Evolutionary conservation across 2,888 invertebrate species (phyloP).

Genomic region (Phrixothrix hirtus): DNA sequence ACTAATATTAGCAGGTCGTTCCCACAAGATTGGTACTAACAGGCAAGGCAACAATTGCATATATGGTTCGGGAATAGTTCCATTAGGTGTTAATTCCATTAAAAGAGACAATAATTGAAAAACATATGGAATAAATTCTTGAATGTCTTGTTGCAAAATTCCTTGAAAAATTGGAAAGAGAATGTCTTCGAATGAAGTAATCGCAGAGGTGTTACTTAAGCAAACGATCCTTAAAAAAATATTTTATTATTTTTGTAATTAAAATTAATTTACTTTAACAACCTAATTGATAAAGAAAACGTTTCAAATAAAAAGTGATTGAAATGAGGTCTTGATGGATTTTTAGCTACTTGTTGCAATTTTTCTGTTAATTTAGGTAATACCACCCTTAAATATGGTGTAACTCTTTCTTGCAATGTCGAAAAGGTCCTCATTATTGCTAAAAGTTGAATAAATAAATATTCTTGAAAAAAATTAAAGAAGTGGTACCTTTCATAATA

Average conservation of each 20-base stretch:
- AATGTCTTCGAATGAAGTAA: conserved; percentile 86
- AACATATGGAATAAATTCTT: conserved; percentile 98
- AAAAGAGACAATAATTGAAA: conserved; percentile 95
- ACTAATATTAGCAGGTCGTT: conserved; percentile 89
- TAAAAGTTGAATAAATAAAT: conserved; percentile 50
- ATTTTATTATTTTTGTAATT: conserved; percentile 5
- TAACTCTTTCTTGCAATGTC: conserved; percentile 76
- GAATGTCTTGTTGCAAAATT: conserved; percentile 91
- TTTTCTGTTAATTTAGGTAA: conserved; percentile 85
- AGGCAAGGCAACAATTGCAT: conserved; percentile 88
- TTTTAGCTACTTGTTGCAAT: conserved; percentile 81
- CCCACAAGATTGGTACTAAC: conserved; percentile 90
- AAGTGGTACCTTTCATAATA: conserved; percentile 81
- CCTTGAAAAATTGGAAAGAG: conserved; percentile 95
- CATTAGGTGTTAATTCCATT: conserved; percentile 68
- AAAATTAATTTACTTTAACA: conserved; percentile 42
- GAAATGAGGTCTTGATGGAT: conserved; percentile 95
- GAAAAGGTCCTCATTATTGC: conserved; percentile 90
- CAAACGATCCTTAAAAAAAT: conserved; percentile 73
- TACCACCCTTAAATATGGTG: conserved; percentile 79
- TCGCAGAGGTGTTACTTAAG: conserved; percentile 75
- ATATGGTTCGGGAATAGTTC: conserved; percentile 78
- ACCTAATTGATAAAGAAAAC: conserved; percentile 85
- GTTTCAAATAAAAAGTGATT: conserved; percentile 99
- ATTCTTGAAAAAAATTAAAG: conserved; percentile 5